Evolutionary conservation across 92 coral and sea anemone species (phyloP).

Genomic region (Anthopleura xanthogrammica): DNA sequence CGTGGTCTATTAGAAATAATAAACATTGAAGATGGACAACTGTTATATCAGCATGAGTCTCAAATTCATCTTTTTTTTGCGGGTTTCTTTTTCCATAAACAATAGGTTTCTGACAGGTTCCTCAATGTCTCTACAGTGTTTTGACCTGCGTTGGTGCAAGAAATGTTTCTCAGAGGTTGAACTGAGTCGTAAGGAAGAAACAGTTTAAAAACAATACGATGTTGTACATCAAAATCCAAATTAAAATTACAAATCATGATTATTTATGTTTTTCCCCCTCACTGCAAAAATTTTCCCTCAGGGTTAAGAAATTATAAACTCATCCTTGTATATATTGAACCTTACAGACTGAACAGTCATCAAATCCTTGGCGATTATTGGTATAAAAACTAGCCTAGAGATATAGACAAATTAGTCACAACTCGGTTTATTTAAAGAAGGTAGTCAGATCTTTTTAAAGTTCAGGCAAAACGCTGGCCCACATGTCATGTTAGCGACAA

Average conservation of each 20-base stretch:
- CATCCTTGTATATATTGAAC: not conserved
- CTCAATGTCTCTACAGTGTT: not conserved
- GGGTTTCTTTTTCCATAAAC: not conserved
- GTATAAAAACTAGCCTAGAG: not conserved
- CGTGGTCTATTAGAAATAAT: not conserved
- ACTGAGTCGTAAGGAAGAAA: not conserved
- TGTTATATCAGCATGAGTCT: not conserved
- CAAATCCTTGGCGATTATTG: not conserved
- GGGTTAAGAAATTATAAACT: not conserved
- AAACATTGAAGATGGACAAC: not conserved
- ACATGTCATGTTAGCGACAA: not conserved
- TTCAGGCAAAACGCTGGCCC: not conserved
- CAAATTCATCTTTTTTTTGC: not conserved
- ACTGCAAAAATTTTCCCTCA: not conserved
- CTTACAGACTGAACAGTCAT: not conserved
- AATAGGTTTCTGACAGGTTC: not conserved
- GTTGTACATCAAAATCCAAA: not conserved
- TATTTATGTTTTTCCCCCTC: not conserved
- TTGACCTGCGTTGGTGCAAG: not conserved
- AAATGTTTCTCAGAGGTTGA: not conserved
- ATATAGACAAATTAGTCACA: slow-evolving; percentile 3
- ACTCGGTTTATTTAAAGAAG: not conserved
- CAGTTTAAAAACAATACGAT: not conserved
- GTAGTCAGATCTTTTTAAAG: not conserved
- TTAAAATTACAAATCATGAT: too few relatives aligned